These are phyloP conservation scores for Anorthoa munda DNA, from an alignment of 2,888 invertebrate genomes.

Conservation along the genomic window DNA sequence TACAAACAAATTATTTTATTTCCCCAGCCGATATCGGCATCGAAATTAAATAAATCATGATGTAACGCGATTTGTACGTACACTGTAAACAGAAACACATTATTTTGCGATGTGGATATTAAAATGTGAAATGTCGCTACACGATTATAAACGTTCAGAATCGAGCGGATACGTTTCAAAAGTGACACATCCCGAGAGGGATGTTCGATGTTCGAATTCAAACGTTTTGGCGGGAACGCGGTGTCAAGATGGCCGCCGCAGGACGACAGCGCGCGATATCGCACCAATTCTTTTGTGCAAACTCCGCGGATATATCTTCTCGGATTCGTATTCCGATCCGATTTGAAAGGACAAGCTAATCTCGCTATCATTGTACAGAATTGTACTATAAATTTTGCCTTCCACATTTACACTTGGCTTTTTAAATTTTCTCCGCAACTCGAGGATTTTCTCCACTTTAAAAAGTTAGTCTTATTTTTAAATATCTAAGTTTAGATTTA, in stretches of 20 bases:
- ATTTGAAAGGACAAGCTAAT: conserved; percentile 86
- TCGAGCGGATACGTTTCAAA: conserved; percentile 67
- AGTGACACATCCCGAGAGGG: conserved; percentile 81
- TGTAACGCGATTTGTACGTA: conserved; percentile 40
- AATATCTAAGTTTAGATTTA: conserved; percentile 38
- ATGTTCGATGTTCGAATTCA: conserved; percentile 86
- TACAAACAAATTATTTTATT: conserved; percentile 55
- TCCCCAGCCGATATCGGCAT: conserved; percentile 35
- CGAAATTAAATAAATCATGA: conserved; percentile 52
- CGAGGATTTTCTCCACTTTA: conserved; percentile 38
- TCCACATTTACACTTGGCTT: conserved; percentile 60
- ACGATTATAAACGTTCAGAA: conserved; percentile 61
- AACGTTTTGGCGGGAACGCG: conserved; percentile 83
- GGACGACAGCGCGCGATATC: conserved; percentile 82
- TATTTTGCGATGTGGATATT: conserved; percentile 47
- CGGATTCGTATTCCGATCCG: conserved; percentile 83
- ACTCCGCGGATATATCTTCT: conserved; percentile 82
- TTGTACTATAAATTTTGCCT: conserved; percentile 72
- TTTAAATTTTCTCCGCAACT: conserved; percentile 46
- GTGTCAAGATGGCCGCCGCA: conserved; percentile 82
- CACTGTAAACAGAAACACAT: conserved; percentile 27
- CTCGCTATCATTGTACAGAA: conserved; percentile 81
- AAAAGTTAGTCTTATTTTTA: conserved; percentile 41
- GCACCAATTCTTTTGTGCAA: conserved; percentile 89
- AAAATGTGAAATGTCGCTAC: conserved; percentile 40